These are phyloP conservation scores for Hoplostethus mediterraneus DNA, from an alignment of 2,797 vertebrate genomes.

Conservation along the genomic window DNA sequence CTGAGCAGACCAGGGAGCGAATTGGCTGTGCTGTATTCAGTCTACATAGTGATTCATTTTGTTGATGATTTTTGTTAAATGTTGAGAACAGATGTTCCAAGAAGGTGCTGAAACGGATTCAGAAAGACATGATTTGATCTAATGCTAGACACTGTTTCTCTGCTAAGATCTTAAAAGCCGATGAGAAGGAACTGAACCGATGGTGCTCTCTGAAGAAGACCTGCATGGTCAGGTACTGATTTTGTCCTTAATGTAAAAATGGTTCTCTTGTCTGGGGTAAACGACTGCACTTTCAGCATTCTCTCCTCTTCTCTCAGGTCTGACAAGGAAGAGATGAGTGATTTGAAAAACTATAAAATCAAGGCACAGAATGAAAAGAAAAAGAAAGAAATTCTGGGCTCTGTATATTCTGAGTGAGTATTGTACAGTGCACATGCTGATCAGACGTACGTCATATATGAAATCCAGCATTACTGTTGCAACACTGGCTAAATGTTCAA, in stretches of 20 bases:
- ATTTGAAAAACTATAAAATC: slow-evolving; percentile 85
- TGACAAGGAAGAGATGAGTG: slow-evolving; percentile 88
- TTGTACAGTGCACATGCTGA: no score
- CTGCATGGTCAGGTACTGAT: slow-evolving; percentile 92
- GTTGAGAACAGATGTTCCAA: no score
- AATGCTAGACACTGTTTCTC: neutral
- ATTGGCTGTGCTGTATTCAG: neutral
- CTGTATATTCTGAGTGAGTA: slow-evolving; percentile 85
- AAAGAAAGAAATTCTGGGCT: slow-evolving; percentile 87
- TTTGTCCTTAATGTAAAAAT: accelerated
- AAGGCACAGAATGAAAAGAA: slow-evolving; percentile 85
- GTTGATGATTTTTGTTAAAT: no score
- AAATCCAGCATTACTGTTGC: neutral
- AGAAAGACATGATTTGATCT: neutral
- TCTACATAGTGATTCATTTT: no score
- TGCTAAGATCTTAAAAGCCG: slow-evolving; percentile 85
- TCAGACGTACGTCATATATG: neutral
- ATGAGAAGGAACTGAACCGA: slow-evolving; percentile 91
- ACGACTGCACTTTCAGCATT: accelerated
- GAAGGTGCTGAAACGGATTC: neutral
- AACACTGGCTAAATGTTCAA: neutral
- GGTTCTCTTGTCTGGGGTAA: neutral
- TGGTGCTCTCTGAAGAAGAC: slow-evolving; percentile 94
- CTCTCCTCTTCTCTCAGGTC: slow-evolving; percentile 76
- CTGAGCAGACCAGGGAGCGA: slow-evolving; percentile 78